These are phyloP conservation scores for Petrocephalus zakoni DNA, from an alignment of 2,113 vertebrate genomes.

Conservation along the genomic window DNA sequence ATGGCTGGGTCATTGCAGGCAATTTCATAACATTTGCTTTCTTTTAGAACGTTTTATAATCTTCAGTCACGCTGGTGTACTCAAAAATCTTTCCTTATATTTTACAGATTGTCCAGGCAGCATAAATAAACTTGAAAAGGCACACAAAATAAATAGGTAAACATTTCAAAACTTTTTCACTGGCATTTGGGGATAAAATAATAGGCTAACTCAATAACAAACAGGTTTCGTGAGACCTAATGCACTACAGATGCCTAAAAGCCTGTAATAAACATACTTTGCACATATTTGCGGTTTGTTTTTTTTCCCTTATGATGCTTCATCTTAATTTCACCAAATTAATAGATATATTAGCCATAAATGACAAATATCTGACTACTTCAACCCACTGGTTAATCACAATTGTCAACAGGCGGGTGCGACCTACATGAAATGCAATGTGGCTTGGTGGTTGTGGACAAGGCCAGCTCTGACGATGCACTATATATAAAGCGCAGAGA, in stretches of 20 bases:
- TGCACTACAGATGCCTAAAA: not conserved
- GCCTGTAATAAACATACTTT: not conserved
- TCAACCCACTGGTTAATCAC: not conserved
- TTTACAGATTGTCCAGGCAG: not conserved
- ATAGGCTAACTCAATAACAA: not conserved
- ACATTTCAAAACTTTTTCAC: not conserved
- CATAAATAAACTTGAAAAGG: not conserved
- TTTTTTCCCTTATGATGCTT: not conserved
- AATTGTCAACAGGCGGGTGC: not conserved
- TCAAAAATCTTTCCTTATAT: not conserved
- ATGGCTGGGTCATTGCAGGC: not conserved
- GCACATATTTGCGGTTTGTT: not conserved
- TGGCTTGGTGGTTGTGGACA: not conserved
- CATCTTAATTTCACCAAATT: not conserved
- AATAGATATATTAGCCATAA: not conserved
- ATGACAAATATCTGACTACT: not conserved
- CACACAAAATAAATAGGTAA: not conserved
- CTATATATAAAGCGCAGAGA: not conserved
- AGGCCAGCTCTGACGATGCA: not conserved
- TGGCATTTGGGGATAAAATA: not conserved
- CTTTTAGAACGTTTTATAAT: not conserved
- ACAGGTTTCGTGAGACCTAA: not conserved
- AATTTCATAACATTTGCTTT: not conserved
- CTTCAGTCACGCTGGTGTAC: not conserved
- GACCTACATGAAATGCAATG: not conserved